phyloP scores from a whole-genome alignment of 92 coral and sea anemone species.

The Porites cylindrica region DNA sequence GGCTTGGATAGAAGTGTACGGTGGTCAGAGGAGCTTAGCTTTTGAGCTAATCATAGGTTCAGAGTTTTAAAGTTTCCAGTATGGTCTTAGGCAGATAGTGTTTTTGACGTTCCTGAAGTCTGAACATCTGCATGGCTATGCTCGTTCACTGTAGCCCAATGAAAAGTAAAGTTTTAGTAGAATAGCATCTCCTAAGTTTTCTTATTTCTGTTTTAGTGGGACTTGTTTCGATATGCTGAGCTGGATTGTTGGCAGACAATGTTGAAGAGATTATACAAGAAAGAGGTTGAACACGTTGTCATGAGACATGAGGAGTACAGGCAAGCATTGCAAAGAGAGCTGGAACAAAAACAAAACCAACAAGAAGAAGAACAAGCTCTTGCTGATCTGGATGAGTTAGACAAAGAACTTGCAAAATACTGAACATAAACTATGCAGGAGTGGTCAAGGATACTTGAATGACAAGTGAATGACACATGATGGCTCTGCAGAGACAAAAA shows the following conservation, averaged over 20 bases:
- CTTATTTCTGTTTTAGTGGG: slow-evolving; percentile 80
- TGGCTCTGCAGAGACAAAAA: background rate
- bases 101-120: too few species aligned
- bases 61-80: too few species aligned
- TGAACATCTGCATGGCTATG: too few species aligned
- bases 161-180: too few species aligned
- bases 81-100: too few species aligned
- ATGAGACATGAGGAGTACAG: slow-evolving; percentile 91
- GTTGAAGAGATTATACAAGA: slow-evolving; percentile 90
- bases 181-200: background rate
- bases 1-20: too few species aligned
- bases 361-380: slow-evolving; percentile 54
- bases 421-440: background rate
- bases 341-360: slow-evolving; percentile 69
- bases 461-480: background rate
- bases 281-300: slow-evolving; percentile 92
- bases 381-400: slow-evolving; percentile 65
- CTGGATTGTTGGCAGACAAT: slow-evolving; percentile 96
- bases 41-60: too few species aligned
- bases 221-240: slow-evolving; percentile 92
- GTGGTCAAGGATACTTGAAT: background rate
- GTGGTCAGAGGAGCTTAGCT: too few species aligned
- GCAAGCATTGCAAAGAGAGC: slow-evolving; percentile 89
- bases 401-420: slow-evolving; percentile 44
- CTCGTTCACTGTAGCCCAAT: too few species aligned